Conservation (phyloP, 2,797 vertebrate species). For the Enteromius paludinosus region DNA sequence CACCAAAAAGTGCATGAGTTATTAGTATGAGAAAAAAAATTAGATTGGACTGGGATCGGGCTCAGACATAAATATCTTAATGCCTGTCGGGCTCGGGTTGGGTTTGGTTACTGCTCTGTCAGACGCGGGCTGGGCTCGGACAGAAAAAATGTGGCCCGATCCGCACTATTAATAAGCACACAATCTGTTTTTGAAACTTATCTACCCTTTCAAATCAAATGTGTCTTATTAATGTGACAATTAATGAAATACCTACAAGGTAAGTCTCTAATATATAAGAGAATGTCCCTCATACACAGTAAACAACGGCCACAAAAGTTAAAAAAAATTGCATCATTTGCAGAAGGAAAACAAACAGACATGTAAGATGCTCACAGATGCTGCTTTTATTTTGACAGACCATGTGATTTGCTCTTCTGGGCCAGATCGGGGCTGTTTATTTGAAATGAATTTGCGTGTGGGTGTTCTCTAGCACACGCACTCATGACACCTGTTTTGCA, state of each 20-base stretch:
- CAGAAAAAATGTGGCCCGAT: too few relatives aligned
- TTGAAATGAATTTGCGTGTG: constrained; percentile 11
- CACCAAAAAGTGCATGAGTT: not conserved
- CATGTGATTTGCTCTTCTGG: not conserved
- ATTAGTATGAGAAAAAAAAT: too few relatives aligned
- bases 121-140: too few relatives aligned
- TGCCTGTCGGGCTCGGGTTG: too few relatives aligned
- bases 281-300: not conserved
- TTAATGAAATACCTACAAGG: not conserved
- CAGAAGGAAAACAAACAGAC: not conserved
- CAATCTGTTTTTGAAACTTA: not conserved
- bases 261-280: not conserved
- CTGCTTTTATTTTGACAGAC: constrained; percentile 5
- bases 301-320: too few relatives aligned
- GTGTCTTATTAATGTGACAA: too few relatives aligned
- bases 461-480: constrained; percentile 10
- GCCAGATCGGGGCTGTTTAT: not conserved
- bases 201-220: not conserved
- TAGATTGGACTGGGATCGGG: too few relatives aligned
- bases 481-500: constrained; percentile 20
- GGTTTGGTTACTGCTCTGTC: too few relatives aligned
- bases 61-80: too few relatives aligned
- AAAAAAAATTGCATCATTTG: too few relatives aligned
- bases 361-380: not conserved
- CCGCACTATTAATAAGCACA: too few relatives aligned